These are phyloP conservation scores for Steinernema khuongi DNA, from an alignment of 1,140 invertebrate species.

Conservation along the genomic window DNA sequence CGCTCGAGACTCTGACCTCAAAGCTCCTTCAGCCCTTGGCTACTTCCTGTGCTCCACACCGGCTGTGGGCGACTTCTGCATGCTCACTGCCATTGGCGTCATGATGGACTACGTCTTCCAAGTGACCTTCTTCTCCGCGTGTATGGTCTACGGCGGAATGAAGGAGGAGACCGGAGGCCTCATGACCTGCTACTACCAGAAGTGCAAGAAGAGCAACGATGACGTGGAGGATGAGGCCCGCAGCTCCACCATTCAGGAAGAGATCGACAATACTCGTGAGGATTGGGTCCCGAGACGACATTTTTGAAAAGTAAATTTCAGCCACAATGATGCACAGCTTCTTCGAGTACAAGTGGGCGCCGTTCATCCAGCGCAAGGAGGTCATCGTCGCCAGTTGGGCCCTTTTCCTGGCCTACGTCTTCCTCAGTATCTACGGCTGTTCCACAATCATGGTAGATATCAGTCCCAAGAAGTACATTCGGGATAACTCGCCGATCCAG, in stretches of 20 bases:
- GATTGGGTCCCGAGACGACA: background rate
- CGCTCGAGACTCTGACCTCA: background rate
- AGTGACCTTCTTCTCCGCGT: conserved; percentile 54
- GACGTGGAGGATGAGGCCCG: conserved; percentile 9
- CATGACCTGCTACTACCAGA: conserved; percentile 42
- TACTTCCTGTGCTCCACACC: conserved; percentile 57
- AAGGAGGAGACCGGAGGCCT: conserved; percentile 50
- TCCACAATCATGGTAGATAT: conserved; percentile 56
- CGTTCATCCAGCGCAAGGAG: conserved; percentile 50
- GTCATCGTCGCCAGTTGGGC: conserved; percentile 49
- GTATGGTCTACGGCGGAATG: conserved; percentile 55
- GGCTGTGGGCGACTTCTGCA: conserved; percentile 56
- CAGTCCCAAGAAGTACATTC: conserved; percentile 55
- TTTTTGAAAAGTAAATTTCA: conserved; percentile 32
- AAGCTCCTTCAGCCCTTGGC: conserved; percentile 45
- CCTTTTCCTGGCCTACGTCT: conserved; percentile 48
- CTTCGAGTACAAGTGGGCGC: conserved; percentile 51
- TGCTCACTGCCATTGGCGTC: conserved; percentile 53
- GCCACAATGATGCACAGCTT: conserved; percentile 55
- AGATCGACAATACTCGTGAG: conserved; percentile 11
- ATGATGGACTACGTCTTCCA: conserved; percentile 56
- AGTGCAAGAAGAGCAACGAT: conserved; percentile 18
- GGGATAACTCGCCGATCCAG: conserved; percentile 55
- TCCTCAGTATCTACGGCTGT: conserved; percentile 54
- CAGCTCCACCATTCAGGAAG: background rate